Conservation (phyloP, 2,797 vertebrate genomes). For the Periparus ater region DNA sequence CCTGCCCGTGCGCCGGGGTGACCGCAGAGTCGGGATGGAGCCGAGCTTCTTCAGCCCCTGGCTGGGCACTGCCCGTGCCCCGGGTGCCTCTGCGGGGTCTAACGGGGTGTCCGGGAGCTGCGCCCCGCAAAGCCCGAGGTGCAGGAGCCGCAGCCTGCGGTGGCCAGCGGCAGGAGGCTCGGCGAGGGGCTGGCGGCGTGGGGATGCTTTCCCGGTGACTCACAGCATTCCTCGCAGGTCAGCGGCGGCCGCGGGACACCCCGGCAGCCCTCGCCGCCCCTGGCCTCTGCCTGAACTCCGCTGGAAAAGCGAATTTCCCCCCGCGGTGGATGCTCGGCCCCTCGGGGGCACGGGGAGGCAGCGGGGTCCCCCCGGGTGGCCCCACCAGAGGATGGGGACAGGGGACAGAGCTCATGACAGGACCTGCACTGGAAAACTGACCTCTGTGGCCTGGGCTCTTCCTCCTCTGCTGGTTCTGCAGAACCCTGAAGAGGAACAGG, state of each 20-base stretch:
- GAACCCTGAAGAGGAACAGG: not conserved
- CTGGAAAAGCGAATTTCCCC: not conserved
- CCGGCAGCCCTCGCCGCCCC: not conserved
- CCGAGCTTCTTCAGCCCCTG: accelerated
- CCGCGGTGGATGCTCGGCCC: accelerated
- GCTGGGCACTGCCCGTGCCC: not conserved
- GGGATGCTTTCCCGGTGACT: slow-evolving; percentile 23
- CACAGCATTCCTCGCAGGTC: slow-evolving; percentile 43
- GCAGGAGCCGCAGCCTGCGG: not conserved
- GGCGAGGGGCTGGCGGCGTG: not conserved
- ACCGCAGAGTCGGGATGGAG: accelerated
- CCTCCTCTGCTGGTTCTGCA: not conserved
- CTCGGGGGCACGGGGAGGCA: accelerated
- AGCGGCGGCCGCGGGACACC: not conserved
- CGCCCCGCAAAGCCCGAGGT: not conserved
- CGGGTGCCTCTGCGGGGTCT: accelerated
- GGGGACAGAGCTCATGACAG: not conserved
- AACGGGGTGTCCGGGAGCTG: accelerated
- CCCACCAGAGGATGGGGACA: not conserved
- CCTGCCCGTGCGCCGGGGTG: not conserved
- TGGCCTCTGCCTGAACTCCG: not conserved
- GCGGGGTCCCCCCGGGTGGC: accelerated
- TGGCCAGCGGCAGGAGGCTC: not conserved
- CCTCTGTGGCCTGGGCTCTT: not conserved
- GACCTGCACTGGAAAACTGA: accelerated